phyloP scores from a whole-genome alignment of 2,888 invertebrate genomes.

The Mactromeris polynyma region DNA sequence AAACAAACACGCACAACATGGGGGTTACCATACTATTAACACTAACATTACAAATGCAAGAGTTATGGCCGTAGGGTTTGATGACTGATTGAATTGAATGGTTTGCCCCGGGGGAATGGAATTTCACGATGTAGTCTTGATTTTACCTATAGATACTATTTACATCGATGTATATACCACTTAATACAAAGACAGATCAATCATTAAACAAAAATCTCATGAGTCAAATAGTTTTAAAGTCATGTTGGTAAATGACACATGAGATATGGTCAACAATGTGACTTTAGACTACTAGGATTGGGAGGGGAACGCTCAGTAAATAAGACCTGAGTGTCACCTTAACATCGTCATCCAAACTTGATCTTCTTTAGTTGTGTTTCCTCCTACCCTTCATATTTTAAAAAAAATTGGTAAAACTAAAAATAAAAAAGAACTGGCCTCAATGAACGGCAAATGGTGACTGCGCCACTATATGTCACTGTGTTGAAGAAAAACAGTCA shows the following conservation, averaged over 20 bases:
- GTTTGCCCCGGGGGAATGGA: slow-evolving; percentile 11
- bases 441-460: no score
- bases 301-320: neutral
- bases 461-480: neutral
- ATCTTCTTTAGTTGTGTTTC: no score
- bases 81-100: slow-evolving; percentile 20
- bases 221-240: slow-evolving; percentile 26
- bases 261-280: neutral
- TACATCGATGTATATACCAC: neutral
- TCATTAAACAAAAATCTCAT: slow-evolving; percentile 17
- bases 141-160: slow-evolving; percentile 17
- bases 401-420: no score
- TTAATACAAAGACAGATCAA: slow-evolving; percentile 14
- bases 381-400: no score
- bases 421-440: no score
- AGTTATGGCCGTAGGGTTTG: slow-evolving; percentile 1
- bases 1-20: neutral
- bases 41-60: neutral
- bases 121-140: slow-evolving; percentile 13
- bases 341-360: no score
- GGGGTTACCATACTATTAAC: slow-evolving; percentile 11
- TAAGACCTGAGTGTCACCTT: no score
- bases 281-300: neutral
- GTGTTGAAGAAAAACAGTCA: no score
- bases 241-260: neutral